Base-by-base conservation (phyloP, 2,888 invertebrate genomes). In the Hetaerina titia region DNA sequence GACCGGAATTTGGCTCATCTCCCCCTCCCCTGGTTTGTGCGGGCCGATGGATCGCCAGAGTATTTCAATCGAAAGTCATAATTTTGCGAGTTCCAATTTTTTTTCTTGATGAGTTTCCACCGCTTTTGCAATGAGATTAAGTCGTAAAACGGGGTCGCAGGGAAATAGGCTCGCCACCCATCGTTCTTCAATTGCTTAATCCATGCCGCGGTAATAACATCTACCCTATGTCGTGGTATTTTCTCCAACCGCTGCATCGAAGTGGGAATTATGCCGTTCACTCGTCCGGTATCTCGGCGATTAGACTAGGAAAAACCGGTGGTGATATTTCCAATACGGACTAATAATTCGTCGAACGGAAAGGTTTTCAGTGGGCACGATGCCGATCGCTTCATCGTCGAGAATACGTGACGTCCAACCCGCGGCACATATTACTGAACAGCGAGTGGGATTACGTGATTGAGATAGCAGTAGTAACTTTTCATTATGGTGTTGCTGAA, bases 71-170 rank as follows among this genome's bases (percentile, higher is more conserved):
- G 81, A 81, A 81, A 81, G 81, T 81, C 31, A 31, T 81, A 81
- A 81, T 81, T 81, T 81, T 31, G 81, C 81, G 31, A 81, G 31
- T 8, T 7, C 81, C 81, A 9, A 81, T 31, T 81, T 81, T 81
- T 81, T 81, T 81, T 69, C 69, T 81, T 31, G 81, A 81, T 81
- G 81, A 11, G 81, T 81, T 81, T 81, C 81, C 81, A 81, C 81
- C 81, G 81, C 81, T 31, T 45, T 81, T 31, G 81, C 81, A 25
- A 81, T 81, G 81, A 81, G 81, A 81, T 81, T 81, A 81, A 25
- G 25, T 81, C 31, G 81, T 7, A 81, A 81, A 81, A 81, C 81
- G 25, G 81, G 25, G 11, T 25, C 31, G 31, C 2, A 13, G 31
- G 81, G 25, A 13, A 31, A 31, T 31, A 81, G 81, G 81, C 31